These are phyloP conservation scores for Lepas anatifera DNA, from an alignment of 2,888 invertebrate genomes.

Conservation along the genomic window DNA sequence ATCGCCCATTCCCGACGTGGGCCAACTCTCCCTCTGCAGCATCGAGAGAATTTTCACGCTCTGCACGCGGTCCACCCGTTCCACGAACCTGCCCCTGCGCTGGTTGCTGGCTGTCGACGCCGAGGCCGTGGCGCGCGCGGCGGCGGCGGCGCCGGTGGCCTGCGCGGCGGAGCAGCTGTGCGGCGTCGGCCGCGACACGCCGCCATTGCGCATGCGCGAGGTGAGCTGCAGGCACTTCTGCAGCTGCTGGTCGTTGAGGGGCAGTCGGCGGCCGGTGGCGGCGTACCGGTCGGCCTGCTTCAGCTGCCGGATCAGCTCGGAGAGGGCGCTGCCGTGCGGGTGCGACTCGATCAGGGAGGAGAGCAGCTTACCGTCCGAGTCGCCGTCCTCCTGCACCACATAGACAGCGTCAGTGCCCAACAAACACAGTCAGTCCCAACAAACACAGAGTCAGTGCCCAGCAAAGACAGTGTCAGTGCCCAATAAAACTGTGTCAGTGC, in stretches of 20 bases:
- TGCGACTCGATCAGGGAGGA: not conserved
- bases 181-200: not conserved
- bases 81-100: too few relatives aligned
- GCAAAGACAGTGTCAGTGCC: too few relatives aligned
- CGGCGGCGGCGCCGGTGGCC: not conserved
- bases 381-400: not conserved
- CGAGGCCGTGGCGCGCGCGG: not conserved
- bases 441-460: too few relatives aligned
- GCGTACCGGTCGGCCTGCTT: not conserved
- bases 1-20: too few relatives aligned
- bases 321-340: not conserved
- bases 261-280: not conserved
- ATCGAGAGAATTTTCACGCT: not conserved
- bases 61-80: not conserved
- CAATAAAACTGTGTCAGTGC: too few relatives aligned
- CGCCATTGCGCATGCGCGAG: conserved; percentile 2
- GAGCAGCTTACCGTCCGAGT: not conserved
- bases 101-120: too few relatives aligned
- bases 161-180: not conserved
- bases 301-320: conserved; percentile 1
- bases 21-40: not conserved
- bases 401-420: too few relatives aligned
- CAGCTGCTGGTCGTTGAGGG: not conserved
- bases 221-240: conserved; percentile 6
- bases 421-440: too few relatives aligned